Base-by-base conservation (phyloP, 1,140 invertebrate genomes). In the Scaptodrosophila lebanonensis region DNA sequence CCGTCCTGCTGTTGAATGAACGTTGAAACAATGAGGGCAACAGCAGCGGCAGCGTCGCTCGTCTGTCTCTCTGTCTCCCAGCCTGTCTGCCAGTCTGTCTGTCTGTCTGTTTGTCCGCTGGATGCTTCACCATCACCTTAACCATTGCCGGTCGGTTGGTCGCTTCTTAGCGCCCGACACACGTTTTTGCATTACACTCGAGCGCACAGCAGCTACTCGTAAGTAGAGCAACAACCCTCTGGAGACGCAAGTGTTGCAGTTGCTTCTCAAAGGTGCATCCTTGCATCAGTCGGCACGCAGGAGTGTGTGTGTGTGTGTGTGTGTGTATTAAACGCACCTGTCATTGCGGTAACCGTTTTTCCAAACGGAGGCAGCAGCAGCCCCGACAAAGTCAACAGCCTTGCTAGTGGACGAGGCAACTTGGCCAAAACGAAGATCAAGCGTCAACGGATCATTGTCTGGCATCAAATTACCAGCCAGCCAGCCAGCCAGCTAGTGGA, bases 251-350 rank as follows among this genome's bases (percentile, higher is more conserved):
- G 40, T 50, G 63, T 8, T 6, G 25, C 47, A 44, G 40, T 16
- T 51, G 60, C 66, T 77, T 67, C 64, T 70, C 53, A 57, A 82
- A 79, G 73, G 75, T 79, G 73, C 73, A 79, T 82, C 73, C 73
- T 66, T 82, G 73, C 70, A 75, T 69, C 73, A 66, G 51, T 32
- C 39, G 42, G 15, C 17, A 3, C n/a, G 4, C 9, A 7, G 18
- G 4, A 16, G 20, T 42, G 47, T 44, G 35, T 30, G 18, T 66
- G 29, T 33, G 40, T 36, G 6, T 48, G 45, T 16, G 45, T 48
- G 18, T 32, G 54, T 59, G 27, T 9, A 30, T 13, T 82, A 3
- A 25, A 25, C 22, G 75, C 73, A 79, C 73, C 73, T 79, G 73
- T 79, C 73, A 73, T 57, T 79, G 68, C 48, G 75, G 62, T 66